Base-by-base conservation (phyloP, 2,888 invertebrate genomes). In the Cephus runcator region DNA sequence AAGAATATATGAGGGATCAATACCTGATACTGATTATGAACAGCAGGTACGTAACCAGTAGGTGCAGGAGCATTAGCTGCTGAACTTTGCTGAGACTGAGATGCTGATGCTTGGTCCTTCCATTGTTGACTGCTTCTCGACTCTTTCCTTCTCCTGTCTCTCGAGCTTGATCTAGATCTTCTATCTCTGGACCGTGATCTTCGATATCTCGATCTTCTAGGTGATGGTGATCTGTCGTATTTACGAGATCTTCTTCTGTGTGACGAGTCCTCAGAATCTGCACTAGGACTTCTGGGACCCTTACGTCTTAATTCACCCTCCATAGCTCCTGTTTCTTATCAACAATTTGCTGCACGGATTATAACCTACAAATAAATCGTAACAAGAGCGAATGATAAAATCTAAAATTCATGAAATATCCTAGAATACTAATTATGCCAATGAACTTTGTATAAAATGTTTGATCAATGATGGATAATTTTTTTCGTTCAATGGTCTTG, bases 11-110 rank as follows among this genome's bases (percentile, higher is more conserved):
- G 12, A 34, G 31, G 31, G 34, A 30, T 71, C 31, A 12, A 77
- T 86, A 91, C 91, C 86, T 88, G 91, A 40, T 91, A 91, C 75
- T 91, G 91, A 85, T 87, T 90, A 40, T 89, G 88, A 73, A 90
- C 89, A 9, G 87, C 80, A 69, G 89, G 78, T 68, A 85, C 87
- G 77, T 88, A 89, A 79, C 87, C 85, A 73, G 79, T 73, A 35
- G 80, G 82, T 68, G 82, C 80, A 33, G 88, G 77, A 40, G 86
- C 75, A 82, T 87, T 86, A 1, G 85, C 75, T 6, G 87, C 76
- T 56, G 86, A 80, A 31, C 83, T 81, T 73, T 85, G n/a, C n/a
- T n/a, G 86, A 23, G 87, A 69, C 34, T 85, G 82, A 31, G 84
- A 78, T 69, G 83, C 80, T 12, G 88, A 76, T 1, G 85, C 75